Evolutionary conservation across 2,113 vertebrate genomes (phyloP), one percentile per base, ranked within the genome.

Genomic region (Rhinoptilus africanus): DNA sequence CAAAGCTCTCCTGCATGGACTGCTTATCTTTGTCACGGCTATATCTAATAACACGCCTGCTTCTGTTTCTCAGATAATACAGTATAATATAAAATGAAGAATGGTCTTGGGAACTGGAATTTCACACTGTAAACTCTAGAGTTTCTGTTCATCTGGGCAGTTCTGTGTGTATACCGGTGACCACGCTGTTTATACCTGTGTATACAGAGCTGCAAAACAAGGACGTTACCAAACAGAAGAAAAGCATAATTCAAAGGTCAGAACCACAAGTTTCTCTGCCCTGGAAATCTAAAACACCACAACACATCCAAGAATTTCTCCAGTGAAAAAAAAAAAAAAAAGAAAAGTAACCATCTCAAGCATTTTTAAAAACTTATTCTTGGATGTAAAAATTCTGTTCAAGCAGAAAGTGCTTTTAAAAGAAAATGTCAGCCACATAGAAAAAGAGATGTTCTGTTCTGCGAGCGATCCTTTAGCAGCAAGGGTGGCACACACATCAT

Each of bases 291-390:
- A 54, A 67, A 93, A 89, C 8, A 41, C 15, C 24, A 57, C 19
- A 53, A 66, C 2, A 37, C 6, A 71, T 32, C 27, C 23, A 39
- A 64, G 54, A 67, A 47, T 4, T 45, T 84, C 54, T 51, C 14
- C 14, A 47, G 32, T 0, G 0, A 2, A n/a, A n/a, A n/a, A 35
- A 41, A 59, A 19, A 59, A 34, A n/a, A n/a, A 59, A n/a, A 20
- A 48, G 8, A 56, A 12, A n/a, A 15, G 6, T 24, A 43, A 18
- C 37, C 2, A 20, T 12, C 16, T 73, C 34, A 41, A 89, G 16
- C 4, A n/a, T 41, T 75, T 80, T 62, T 51, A 26, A 14, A 76
- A 85, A 74, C 4, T 56, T 37, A 18, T 10, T n/a, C 20, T 63
- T 7, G 4, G 37, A 28, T 73, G 37, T 32, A 93, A 90, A 85